Conservation (phyloP, 2,113 vertebrate genomes). For the Entomyzon cyanotis region DNA sequence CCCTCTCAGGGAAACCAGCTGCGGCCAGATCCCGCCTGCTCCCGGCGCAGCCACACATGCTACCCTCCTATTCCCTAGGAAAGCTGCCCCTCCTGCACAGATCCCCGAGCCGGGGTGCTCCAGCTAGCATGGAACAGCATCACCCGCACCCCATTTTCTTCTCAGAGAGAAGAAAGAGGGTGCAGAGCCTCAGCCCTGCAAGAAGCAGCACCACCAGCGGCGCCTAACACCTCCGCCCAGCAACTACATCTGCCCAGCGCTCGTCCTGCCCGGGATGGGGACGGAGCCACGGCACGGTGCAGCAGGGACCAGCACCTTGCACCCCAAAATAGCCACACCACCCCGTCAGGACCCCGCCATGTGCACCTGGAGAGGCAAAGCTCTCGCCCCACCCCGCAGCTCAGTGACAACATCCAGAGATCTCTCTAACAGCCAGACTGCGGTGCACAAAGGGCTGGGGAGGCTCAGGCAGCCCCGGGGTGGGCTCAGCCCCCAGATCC, state of each 20-base stretch:
- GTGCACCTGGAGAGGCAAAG: background rate
- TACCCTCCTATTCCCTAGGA: background rate
- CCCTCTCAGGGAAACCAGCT: background rate
- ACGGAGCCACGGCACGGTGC: background rate
- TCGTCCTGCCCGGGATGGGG: rapidly evolving
- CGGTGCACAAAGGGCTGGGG: background rate
- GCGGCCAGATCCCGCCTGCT: background rate
- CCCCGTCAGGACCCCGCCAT: rapidly evolving
- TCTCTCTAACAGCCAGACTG: rapidly evolving
- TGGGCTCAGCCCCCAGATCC: background rate
- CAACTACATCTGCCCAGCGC: background rate
- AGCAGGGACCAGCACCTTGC: background rate
- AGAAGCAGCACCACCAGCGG: background rate
- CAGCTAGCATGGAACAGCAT: background rate
- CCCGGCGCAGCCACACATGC: background rate
- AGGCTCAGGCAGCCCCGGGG: background rate
- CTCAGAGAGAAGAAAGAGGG: rapidly evolving
- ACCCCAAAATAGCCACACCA: background rate
- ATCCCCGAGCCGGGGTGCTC: rapidly evolving
- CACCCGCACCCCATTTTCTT: background rate
- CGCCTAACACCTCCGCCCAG: rapidly evolving
- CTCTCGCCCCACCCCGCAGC: background rate
- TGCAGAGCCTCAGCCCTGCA: background rate
- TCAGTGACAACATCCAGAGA: background rate
- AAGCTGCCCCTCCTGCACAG: background rate